A percentile compares a stretch with the other conserved stretches of the same genome.
Evolutionary conservation across 1,140 invertebrate genomes (phyloP).

Genomic region (Zaprionus ghesquierei): DNA sequence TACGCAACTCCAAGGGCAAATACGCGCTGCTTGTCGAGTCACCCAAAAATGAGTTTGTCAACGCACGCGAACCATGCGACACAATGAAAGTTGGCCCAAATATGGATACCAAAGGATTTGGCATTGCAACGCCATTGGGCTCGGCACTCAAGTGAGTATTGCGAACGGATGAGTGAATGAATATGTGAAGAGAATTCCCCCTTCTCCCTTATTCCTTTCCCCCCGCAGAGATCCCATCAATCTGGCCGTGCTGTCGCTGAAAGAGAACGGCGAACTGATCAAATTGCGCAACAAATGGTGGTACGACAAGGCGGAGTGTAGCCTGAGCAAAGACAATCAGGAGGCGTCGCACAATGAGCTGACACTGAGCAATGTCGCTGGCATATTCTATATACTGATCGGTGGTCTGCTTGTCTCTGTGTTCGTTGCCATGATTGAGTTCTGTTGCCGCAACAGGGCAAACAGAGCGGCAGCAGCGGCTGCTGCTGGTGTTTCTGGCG

Average conservation of each 20-base stretch:
- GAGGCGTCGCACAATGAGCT: slow-evolving; percentile 92
- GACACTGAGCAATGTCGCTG: slow-evolving; percentile 97
- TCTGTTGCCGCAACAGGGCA: slow-evolving; percentile 93
- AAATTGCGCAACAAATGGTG: slow-evolving; percentile 97
- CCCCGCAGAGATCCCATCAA: slow-evolving; percentile 92
- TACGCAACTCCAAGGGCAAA: slow-evolving; percentile 92
- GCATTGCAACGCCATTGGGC: slow-evolving; percentile 94
- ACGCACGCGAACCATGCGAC: slow-evolving; percentile 95
- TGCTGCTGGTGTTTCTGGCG: not conserved
- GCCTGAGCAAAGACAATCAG: slow-evolving; percentile 86
- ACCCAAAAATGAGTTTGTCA: slow-evolving; percentile 96
- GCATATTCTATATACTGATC: slow-evolving; percentile 99
- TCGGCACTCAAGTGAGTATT: slow-evolving; percentile 86
- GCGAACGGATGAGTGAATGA: not conserved
- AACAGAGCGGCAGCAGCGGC: slow-evolving; percentile 21
- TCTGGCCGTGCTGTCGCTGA: slow-evolving; percentile 94
- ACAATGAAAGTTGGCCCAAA: slow-evolving; percentile 97
- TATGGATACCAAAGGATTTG: slow-evolving; percentile 96
- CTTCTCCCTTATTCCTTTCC: not conserved
- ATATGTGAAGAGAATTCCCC: not conserved
- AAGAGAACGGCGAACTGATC: slow-evolving; percentile 95
- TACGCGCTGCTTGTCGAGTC: slow-evolving; percentile 97
- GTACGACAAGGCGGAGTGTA: slow-evolving; percentile 93
- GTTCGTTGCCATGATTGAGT: slow-evolving; percentile 94
- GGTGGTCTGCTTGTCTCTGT: slow-evolving; percentile 95